Percentiles rank a stretch among this genome's conserved stretches.
phyloP scores from a whole-genome alignment of 2,113 vertebrate genomes.

The Pachyramphus minor region DNA sequence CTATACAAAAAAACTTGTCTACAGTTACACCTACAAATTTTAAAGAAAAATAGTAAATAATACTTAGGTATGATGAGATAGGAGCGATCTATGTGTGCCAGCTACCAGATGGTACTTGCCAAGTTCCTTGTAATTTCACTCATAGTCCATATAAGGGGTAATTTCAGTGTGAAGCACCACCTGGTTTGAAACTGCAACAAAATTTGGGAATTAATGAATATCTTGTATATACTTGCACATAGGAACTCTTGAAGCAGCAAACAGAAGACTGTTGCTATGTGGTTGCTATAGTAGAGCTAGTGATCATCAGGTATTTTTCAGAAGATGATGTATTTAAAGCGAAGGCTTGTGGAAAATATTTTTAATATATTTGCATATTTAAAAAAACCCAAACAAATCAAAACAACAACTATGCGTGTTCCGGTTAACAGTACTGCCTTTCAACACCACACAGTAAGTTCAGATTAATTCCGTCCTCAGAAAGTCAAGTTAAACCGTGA shows the following conservation, averaged over 20 bases:
- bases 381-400: not conserved
- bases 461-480: not conserved
- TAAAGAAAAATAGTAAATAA: not conserved
- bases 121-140: not conserved
- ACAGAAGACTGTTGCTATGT: not conserved
- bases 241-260: not conserved
- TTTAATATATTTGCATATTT: not conserved
- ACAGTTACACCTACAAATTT: not conserved
- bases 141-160: not conserved
- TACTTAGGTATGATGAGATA: not conserved
- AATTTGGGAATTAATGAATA: not conserved
- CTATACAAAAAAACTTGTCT: not conserved
- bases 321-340: not conserved
- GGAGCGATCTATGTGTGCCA: not conserved
- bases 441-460: not conserved
- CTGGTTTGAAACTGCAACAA: not conserved
- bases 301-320: not conserved
- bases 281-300: not conserved
- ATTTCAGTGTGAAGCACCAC: not conserved
- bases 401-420: not conserved
- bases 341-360: not conserved
- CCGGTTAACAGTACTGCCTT: not conserved
- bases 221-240: fast-evolving
- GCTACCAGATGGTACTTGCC: not conserved
- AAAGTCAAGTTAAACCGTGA: not conserved